These are phyloP conservation scores for Oreochromis grahami DNA, from an alignment of 2,797 vertebrate species.

Conservation along the genomic window DNA sequence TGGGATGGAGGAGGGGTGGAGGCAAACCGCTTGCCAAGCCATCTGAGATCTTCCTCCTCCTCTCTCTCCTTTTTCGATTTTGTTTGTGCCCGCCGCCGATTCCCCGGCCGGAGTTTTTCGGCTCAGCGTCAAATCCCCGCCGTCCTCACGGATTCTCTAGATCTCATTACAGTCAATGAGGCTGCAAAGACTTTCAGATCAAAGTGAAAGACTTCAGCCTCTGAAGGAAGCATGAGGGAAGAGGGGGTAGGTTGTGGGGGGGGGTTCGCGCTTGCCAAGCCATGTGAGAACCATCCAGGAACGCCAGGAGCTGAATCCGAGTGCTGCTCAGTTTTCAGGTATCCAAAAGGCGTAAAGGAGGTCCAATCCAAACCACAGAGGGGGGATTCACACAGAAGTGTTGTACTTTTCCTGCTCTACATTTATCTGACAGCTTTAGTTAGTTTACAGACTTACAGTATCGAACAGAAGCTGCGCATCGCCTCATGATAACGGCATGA, in stretches of 20 bases:
- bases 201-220: constrained; percentile 74
- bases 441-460: not conserved
- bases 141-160: constrained; percentile 77
- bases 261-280: constrained; percentile 29
- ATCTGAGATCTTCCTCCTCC: constrained; percentile 73
- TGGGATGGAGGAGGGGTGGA: constrained; percentile 56
- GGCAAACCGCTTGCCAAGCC: constrained; percentile 75
- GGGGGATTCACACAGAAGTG: not conserved
- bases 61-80: constrained; percentile 64
- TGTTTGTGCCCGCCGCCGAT: constrained; percentile 73
- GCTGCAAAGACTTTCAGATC: constrained; percentile 78
- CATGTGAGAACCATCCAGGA: constrained; percentile 47
- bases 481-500: not conserved
- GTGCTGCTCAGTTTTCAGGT: not conserved
- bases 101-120: constrained; percentile 71
- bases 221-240: constrained; percentile 35
- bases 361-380: not conserved
- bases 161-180: constrained; percentile 81
- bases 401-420: not conserved
- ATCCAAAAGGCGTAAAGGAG: not conserved
- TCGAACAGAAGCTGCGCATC: not conserved
- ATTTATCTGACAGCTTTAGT: not conserved
- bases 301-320: not conserved
- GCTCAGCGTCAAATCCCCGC: constrained; percentile 74
- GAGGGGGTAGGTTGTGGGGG: not conserved